Evolutionary conservation across 2,888 invertebrate genomes (phyloP).

Genomic region (Oligia latruncula): DNA sequence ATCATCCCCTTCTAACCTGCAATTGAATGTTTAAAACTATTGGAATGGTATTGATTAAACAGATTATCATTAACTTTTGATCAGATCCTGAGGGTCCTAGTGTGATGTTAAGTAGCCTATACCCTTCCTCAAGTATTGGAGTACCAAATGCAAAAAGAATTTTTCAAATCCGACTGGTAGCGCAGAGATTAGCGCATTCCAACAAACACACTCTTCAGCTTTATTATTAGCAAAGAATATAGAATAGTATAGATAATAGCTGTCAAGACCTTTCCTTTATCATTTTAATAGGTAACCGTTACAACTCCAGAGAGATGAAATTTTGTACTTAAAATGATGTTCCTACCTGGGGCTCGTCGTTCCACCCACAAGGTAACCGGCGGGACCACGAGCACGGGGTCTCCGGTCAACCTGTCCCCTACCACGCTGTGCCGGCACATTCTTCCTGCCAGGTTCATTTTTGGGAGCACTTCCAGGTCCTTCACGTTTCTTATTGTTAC

Average conservation of each 20-base stretch:
- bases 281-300: not conserved
- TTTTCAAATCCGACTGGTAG: not conserved
- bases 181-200: not conserved
- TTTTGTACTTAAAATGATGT: not conserved
- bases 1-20: conserved; percentile 89
- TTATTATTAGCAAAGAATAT: not conserved
- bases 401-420: conserved; percentile 93
- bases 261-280: not conserved
- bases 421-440: conserved; percentile 92
- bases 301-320: not conserved
- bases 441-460: conserved; percentile 92
- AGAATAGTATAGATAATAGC: not conserved
- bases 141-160: not conserved
- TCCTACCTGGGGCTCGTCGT: conserved; percentile 92
- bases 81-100: not conserved
- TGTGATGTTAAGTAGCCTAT: not conserved
- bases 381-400: conserved; percentile 91
- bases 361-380: conserved; percentile 90
- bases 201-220: not conserved
- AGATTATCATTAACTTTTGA: not conserved
- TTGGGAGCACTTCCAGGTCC: conserved; percentile 89
- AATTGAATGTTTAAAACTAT: conserved; percentile 25
- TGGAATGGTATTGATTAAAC: not conserved
- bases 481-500: conserved; percentile 92
- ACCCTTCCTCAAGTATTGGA: not conserved